Percentiles rank a stretch among this genome's conserved stretches.
Conservation (phyloP, 2,113 vertebrate genomes). For the Bubo scandiacus region DNA sequence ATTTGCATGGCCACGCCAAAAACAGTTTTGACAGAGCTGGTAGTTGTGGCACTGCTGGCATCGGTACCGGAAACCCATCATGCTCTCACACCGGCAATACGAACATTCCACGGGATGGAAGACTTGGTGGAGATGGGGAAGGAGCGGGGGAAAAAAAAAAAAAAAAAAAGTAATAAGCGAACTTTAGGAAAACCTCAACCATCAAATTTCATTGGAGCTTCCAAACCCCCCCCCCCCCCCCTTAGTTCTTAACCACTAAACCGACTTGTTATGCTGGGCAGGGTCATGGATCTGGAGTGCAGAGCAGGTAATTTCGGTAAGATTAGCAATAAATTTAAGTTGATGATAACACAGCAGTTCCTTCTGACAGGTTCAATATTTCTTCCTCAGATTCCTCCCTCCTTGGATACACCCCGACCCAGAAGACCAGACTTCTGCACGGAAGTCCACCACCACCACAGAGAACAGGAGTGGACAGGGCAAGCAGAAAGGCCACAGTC, state of each 20-base stretch:
- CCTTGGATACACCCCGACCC: background rate
- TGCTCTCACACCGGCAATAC: conserved; percentile 94
- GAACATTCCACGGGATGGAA: conserved; percentile 99
- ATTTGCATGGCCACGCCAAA: conserved; percentile 94
- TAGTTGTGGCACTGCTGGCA: conserved; percentile 99
- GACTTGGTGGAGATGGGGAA: conserved; percentile 63
- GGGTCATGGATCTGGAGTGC: background rate
- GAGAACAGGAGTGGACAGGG: rapidly evolving
- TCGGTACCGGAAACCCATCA: conserved; percentile 98
- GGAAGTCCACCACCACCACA: rapidly evolving
- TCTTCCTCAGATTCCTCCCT: background rate
- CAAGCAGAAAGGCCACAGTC: background rate
- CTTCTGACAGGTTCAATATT: background rate
- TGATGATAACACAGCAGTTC: background rate
- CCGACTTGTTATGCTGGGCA: background rate
- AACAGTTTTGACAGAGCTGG: conserved; percentile 97
- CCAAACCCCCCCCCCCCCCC: background rate
- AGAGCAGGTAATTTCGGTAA: background rate
- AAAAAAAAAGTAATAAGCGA: background rate
- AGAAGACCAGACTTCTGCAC: too few species aligned
- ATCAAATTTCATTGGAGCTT: background rate
- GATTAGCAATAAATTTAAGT: rapidly evolving
- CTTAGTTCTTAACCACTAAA: background rate
- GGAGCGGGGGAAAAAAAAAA: rapidly evolving
- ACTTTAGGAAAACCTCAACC: background rate